Evolutionary conservation across 2,113 vertebrate species (phyloP), one percentile per base, ranked within the genome.

Genomic region (Oncorhynchus nerka): DNA sequence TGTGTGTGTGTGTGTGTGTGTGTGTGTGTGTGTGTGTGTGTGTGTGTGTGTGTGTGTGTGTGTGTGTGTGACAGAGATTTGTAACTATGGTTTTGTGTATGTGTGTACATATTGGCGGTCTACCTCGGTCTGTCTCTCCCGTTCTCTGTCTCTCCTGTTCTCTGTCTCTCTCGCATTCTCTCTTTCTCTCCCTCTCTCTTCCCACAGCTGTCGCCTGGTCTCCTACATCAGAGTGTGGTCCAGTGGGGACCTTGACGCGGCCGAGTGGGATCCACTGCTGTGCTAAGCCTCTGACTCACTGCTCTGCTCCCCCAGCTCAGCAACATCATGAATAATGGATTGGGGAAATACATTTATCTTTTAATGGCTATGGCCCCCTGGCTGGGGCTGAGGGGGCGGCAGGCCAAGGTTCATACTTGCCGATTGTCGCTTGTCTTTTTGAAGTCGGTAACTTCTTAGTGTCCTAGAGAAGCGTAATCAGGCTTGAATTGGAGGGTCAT

Each of bases 321-420:
- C 71, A 79, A 32, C 82, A 81, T 92, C 89, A 94, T 94, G 93
- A 94, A 94, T 94, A 94, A 94, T 94, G 92, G 89, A 94, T 86
- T 77, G 88, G 87, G 86, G 86, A 94, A 92, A 94, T 92, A 94
- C 90, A 94, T 94, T 92, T 94, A 93, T 94, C 92, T 94, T 94
- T 93, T 93, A 94, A 94, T 93, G 92, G 93, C 89, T 86, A 57
- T 71, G 68, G 81, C 87, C 87, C 90, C 86, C 89, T 82, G 77
- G 85, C 82, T 75, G 74, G 83, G 86, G 85, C 87, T 69, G 74
- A 85, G 85, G 55, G 87, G 74, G 82, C 81, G 72, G 82, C 82
- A 78, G 75, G 75, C 70, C 69, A 84, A 87, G 86, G 82, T 89
- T 89, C 81, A 75, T 81, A 87, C 75, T 76, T 84, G 75, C 62